Percentiles rank a stretch among this genome's conserved stretches.
Evolutionary conservation across 2,888 invertebrate species (phyloP).

Genomic region (Nomada fabriciana): DNA sequence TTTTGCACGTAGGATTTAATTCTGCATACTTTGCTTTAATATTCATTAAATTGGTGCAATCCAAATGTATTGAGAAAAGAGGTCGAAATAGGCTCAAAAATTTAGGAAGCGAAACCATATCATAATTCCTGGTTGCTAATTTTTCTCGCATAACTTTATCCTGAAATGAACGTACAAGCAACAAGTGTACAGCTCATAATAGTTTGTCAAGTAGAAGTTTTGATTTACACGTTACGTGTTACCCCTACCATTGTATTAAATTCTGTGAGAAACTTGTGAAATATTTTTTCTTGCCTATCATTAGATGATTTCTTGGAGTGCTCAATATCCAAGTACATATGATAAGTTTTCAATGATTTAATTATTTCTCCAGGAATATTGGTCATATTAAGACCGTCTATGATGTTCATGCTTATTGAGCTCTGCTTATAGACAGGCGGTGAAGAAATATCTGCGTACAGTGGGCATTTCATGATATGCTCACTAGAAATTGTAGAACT

Average conservation of each 20-base stretch:
- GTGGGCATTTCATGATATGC: conserved; percentile 67
- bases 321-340: conserved; percentile 69
- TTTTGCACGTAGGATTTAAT: conserved; percentile 56
- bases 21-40: conserved; percentile 60
- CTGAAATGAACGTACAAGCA: conserved; percentile 41
- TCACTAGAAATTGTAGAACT: conserved; percentile 43
- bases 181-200: too few relatives aligned
- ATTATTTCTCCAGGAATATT: conserved; percentile 75
- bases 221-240: not conserved
- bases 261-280: conserved; percentile 70
- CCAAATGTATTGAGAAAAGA: conserved; percentile 35
- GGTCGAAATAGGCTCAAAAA: conserved; percentile 47
- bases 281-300: conserved; percentile 58
- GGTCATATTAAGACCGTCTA: conserved; percentile 75
- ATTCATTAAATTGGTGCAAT: conserved; percentile 41
- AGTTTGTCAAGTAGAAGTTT: too few relatives aligned
- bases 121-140: conserved; percentile 12
- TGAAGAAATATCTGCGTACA: conserved; percentile 68
- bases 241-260: conserved; percentile 68
- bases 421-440: conserved; percentile 65
- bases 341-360: conserved; percentile 75
- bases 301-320: conserved; percentile 28
- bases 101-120: conserved; percentile 9
- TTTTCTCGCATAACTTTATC: conserved; percentile 27
- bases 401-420: conserved; percentile 66